Evolutionary conservation across 2,113 vertebrate genomes (phyloP), one percentile per base, ranked within the genome.

Genomic region (Rhinolophus sinicus): DNA sequence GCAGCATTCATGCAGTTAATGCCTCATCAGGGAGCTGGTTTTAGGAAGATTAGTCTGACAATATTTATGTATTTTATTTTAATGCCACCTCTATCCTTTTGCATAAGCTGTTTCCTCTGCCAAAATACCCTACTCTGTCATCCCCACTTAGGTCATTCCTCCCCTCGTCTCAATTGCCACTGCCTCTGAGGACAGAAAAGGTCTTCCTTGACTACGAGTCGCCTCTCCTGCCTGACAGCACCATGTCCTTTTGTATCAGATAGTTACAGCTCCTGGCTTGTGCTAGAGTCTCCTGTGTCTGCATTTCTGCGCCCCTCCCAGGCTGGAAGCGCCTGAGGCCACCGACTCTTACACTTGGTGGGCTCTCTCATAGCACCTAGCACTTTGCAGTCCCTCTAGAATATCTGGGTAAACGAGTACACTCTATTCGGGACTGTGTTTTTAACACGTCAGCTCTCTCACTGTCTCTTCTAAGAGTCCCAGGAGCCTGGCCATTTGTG

Each of bases 171-270:
- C 69, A 64, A 26, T 70, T 33, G 26, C 30, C 15, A 0, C 54
- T 69, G 9, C 58, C 83, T 62, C 54, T 56, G 54, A n/a, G 69
- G 30, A 56, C 18, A 4, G 1, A 16, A 26, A 33, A 38, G 33
- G 24, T 38, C 44, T 44, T 22, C 85, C 19, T n/a, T 38, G 18
- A 50, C 76, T 19, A 9, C 3, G 26, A 14, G 38, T 24, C 1
- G 0, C 54, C 24, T 35, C 58, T 47, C 76, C n/a, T 4, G 3
- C 67, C 26, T 44, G 3, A 1, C 3, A 15, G 52, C 40, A 3
- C 82, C 30, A 0, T 28, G 15, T 60, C 50, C 52, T 12, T 67
- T 18, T 72, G 40, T 35, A 0, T 14, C 3, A 3, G 62, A 33
- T 15, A 8, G 19, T n/a, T 15, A n/a, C 83, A 77, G 69, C 44